A percentile compares a stretch with the other conserved stretches of the same genome.
Evolutionary conservation across 2,888 invertebrate genomes (phyloP).

Genomic region (Conchocele bisecta): DNA sequence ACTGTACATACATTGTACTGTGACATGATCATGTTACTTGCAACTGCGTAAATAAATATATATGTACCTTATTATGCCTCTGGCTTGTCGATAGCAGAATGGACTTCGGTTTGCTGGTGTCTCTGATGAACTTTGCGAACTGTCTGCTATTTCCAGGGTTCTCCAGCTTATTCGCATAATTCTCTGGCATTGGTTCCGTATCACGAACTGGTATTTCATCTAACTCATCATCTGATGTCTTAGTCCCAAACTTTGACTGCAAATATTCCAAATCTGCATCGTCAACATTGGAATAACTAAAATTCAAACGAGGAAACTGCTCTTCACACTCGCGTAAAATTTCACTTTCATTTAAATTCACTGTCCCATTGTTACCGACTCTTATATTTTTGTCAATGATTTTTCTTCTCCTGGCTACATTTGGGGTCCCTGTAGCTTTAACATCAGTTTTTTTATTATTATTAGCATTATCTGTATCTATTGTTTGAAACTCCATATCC

Average conservation of each 20-base stretch:
- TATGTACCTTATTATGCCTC: conserved; percentile 58
- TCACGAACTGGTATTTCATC: conserved; percentile 16
- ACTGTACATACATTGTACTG: too few relatives aligned
- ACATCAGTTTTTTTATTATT: conserved; percentile 3
- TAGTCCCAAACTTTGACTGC: conserved; percentile 40
- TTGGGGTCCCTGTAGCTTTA: conserved; percentile 54
- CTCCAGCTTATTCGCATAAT: conserved; percentile 59
- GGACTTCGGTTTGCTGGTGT: conserved; percentile 71
- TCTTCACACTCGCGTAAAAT: conserved; percentile 43
- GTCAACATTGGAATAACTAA: conserved; percentile 68
- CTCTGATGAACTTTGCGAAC: conserved; percentile 67
- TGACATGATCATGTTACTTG: too few relatives aligned
- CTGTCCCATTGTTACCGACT: conserved; percentile 43
- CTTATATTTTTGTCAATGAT: conserved; percentile 69
- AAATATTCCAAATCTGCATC: conserved; percentile 61
- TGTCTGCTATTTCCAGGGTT: conserved; percentile 73
- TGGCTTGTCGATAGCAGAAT: conserved; percentile 63
- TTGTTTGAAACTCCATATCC: background rate
- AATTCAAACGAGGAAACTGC: conserved; percentile 59
- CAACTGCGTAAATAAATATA: background rate
- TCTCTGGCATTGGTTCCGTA: conserved; percentile 2
- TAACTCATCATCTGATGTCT: conserved; percentile 12
- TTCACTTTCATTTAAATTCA: conserved; percentile 58
- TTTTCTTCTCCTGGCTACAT: conserved; percentile 52
- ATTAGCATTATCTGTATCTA: too few relatives aligned